Base-by-base conservation (phyloP, 2,888 invertebrate genomes). In the Euclidia mi region DNA sequence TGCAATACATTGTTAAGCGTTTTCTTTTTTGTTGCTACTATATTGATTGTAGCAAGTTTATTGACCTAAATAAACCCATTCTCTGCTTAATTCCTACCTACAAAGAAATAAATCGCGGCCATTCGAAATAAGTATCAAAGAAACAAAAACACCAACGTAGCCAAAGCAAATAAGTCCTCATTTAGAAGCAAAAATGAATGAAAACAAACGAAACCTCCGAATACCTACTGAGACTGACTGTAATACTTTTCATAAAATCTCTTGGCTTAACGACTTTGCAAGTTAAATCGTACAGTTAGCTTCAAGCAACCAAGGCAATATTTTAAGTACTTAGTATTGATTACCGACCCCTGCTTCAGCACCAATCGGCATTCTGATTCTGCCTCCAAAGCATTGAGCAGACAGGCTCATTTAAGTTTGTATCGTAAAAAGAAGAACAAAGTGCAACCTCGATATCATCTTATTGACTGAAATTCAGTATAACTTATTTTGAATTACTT, bases 231-330 rank as follows among this genome's bases (percentile, higher is more conserved):
- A 65, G 55, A 56, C 50, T 62, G 66, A 57, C 52, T 56, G 66
- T 68, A 69, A 71, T 62, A 69, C 74, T 66, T 76, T 78, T 75
- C 79, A 77, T 78, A 76, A 75, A 76, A 78, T 60, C 57, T 53
- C 44, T 51, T 53, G 45, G 67, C 71, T 66, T 76, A 80, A 77
- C 67, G 77, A 78, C 65, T 73, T 55, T 17, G 49, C 56, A 76
- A 80, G 71, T 80, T 76, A 46, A 61, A 52, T 68, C 70, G 53
- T 63, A 34, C 51, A 50, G 56, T 59, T 56, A 51, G 50, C n/a
- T n/a, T n/a, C n/a, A n/a, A n/a, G n/a, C n/a, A n/a, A 51, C 29
- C 20, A 37, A 31, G 51, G 58, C 43, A 44, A 63, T 64, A 72
- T 64, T 72, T 56, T 63, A 53, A 72, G 64, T 53, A 35, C 53